phyloP scores from a whole-genome alignment of 2,113 vertebrate species.

The Corythaeola cristata region DNA sequence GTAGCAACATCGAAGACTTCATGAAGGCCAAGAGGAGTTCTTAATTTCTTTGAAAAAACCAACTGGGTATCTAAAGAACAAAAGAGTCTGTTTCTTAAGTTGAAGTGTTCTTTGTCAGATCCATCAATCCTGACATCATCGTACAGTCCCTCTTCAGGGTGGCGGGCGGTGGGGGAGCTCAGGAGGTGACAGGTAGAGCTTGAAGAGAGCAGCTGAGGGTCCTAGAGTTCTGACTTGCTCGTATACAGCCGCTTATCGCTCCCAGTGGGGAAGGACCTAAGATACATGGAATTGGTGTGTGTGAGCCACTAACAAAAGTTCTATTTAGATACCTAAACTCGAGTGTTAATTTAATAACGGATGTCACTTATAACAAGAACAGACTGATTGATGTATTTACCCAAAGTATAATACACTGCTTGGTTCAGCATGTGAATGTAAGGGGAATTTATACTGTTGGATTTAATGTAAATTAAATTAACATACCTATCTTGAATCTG shows the following conservation, averaged over 20 bases:
- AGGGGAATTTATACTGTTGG: slow-evolving; percentile 73
- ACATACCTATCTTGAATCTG: slow-evolving; percentile 69
- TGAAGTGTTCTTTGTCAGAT: neutral
- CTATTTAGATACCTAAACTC: slow-evolving; percentile 31
- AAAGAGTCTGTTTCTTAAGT: neutral
- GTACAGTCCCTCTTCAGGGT: neutral
- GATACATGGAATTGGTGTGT: slow-evolving; percentile 49
- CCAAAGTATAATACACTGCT: slow-evolving; percentile 60
- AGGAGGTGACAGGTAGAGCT: neutral
- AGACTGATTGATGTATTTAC: slow-evolving; percentile 37
- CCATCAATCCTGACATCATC: no score
- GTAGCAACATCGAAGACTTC: neutral
- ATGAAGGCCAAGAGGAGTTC: neutral
- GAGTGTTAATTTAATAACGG: slow-evolving; percentile 19
- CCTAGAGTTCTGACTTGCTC: slow-evolving; percentile 70
- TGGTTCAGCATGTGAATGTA: slow-evolving; percentile 70
- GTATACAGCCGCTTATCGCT: neutral
- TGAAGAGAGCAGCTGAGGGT: slow-evolving; percentile 12
- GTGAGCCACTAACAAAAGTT: slow-evolving; percentile 62
- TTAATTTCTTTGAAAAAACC: neutral
- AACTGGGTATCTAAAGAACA: accelerated
- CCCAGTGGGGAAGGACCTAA: slow-evolving; percentile 4
- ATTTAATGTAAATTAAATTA: slow-evolving; percentile 75
- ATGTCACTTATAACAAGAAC: slow-evolving; percentile 28
- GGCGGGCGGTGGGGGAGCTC: neutral